Evolutionary conservation across 2,113 vertebrate genomes (phyloP).

Genomic region (Globicephala melas): DNA sequence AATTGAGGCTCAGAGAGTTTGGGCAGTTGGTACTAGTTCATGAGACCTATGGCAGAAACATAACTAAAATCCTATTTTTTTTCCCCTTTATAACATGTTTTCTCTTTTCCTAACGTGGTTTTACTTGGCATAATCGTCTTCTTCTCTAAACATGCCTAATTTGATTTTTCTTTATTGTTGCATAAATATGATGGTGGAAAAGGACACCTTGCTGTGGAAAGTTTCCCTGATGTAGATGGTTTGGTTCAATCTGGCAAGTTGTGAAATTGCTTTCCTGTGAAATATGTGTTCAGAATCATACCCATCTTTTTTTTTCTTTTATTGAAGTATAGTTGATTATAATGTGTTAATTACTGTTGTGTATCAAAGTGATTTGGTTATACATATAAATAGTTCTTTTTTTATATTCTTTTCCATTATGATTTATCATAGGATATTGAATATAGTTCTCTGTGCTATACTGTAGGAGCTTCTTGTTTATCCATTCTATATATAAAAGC

Average conservation of each 20-base stretch:
- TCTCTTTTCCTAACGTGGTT: neutral
- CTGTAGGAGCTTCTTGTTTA: too few species aligned
- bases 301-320: neutral
- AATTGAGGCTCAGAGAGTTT: neutral
- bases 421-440: neutral
- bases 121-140: neutral
- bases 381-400: neutral
- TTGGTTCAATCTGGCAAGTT: neutral
- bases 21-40: neutral
- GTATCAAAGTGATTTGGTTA: neutral
- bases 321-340: neutral
- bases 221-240: neutral
- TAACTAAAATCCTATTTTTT: neutral
- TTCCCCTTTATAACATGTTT: neutral
- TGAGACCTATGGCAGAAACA: neutral
- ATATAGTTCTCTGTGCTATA: neutral
- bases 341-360: neutral
- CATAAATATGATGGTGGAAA: neutral
- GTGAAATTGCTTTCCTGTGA: slow-evolving; percentile 46
- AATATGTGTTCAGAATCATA: slow-evolving; percentile 30
- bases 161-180: slow-evolving; percentile 18
- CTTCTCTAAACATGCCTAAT: neutral
- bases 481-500: too few species aligned
- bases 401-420: neutral
- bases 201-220: neutral